phyloP scores from a whole-genome alignment of 64 coral and sea anemone species.

The Porites australiensis region DNA sequence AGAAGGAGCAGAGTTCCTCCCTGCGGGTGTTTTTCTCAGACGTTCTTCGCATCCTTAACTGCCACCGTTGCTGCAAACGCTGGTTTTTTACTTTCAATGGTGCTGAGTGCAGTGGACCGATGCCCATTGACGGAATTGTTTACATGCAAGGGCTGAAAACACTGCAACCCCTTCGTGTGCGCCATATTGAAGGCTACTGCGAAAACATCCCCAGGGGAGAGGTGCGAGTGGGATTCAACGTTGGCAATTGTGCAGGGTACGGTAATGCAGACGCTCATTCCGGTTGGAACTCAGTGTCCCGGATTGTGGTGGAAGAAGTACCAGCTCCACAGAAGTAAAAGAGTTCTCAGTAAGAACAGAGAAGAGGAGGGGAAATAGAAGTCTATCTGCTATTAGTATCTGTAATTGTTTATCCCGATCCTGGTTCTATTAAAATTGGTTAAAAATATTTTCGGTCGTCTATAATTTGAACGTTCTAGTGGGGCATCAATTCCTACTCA shows the following conservation, averaged over 20 bases:
- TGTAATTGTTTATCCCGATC: too few species aligned
- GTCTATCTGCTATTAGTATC: too few species aligned
- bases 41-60: neutral
- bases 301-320: slow-evolving; percentile 36
- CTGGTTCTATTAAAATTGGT: too few species aligned
- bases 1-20: neutral
- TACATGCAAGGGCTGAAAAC: neutral
- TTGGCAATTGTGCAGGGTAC: slow-evolving; percentile 40
- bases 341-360: neutral
- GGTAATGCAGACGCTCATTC: slow-evolving; percentile 58
- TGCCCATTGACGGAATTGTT: slow-evolving; percentile 16
- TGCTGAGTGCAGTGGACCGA: slow-evolving; percentile 17
- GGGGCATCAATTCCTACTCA: too few species aligned
- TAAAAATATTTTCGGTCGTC: too few species aligned
- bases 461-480: too few species aligned
- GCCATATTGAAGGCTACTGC: slow-evolving; percentile 62
- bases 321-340: slow-evolving; percentile 9
- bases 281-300: slow-evolving; percentile 14
- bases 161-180: slow-evolving; percentile 14
- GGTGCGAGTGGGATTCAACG: slow-evolving; percentile 58
- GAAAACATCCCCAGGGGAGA: slow-evolving; percentile 19
- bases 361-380: neutral
- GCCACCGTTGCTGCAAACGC: slow-evolving; percentile 11
- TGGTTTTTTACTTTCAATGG: slow-evolving; percentile 64
- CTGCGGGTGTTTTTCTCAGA: slow-evolving; percentile 29